Base-by-base conservation (phyloP, 2,797 vertebrate species). In the Neomorphus geoffroyi region DNA sequence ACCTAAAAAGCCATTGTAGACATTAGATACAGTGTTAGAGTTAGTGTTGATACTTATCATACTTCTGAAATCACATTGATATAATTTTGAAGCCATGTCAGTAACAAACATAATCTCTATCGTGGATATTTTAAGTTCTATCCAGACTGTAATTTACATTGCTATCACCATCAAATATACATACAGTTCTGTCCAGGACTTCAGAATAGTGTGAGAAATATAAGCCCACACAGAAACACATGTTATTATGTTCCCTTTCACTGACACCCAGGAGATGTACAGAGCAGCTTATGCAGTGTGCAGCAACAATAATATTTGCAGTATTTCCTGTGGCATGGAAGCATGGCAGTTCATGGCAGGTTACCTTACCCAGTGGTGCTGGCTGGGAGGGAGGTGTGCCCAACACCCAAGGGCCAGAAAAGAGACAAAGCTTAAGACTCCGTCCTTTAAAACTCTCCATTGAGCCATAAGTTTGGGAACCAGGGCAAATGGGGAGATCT, bases 81-180 rank as follows among this genome's bases (percentile, higher is more conserved):
- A 18, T 7, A 46, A 50, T 73, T 87, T 48, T 60, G 88, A 87
- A 90, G 21, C 51, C 51, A 24, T 43, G 50, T 79, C n/a, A 43
- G 35, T 86, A 57, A 81, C 70, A 79, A 91, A 46, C 35, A 17
- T 72, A 62, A 65, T 69, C 30, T 77, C 33, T 80, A 6, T 26
- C 23, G 83, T 46, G 35, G 50, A 61, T 92, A 80, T 86, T 72
- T 64, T 78, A 78, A 61, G 10, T 69, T 92, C 24, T 80, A 65
- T 46, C 54, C 45, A 83, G 43, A 39, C 26, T 79, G 45, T 64
- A 83, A 69, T 90, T 91, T 92, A 58, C 35, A 26, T 51, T 62
- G 39, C 67, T 54, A 33, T 84, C 46, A 19, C 65, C 71, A 60
- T 65, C 51, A 80, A 11, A 86, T 88, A 60, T 60, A 67, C 32